Conservation (phyloP, 2,113 vertebrate genomes). For the Chaetodon trifascialis region DNA sequence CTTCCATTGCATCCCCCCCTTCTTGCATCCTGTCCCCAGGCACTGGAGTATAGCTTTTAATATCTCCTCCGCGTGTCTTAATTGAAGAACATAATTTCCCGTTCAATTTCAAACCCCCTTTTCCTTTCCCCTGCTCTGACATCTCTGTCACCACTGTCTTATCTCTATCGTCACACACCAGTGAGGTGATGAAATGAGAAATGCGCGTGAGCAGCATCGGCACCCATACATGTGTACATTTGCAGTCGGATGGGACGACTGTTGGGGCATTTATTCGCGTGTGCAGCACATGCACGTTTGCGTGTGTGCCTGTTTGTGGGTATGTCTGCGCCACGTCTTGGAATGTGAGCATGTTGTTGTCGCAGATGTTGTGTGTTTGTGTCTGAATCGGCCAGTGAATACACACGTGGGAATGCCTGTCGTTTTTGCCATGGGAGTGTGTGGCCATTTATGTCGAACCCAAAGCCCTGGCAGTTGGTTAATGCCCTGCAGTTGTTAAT, state of each 20-base stretch:
- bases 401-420: conserved; percentile 29
- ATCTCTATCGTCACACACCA: conserved; percentile 81
- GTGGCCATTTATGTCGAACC: conserved; percentile 52
- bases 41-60: conserved; percentile 78
- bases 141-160: conserved; percentile 79
- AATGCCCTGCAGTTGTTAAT: conserved; percentile 69
- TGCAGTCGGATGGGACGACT: neutral
- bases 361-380: conserved; percentile 1
- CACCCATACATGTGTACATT: conserved; percentile 33
- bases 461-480: conserved; percentile 50
- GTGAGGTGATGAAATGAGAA: conserved; percentile 75
- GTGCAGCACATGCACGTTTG: neutral
- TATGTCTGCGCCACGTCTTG: neutral
- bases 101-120: conserved; percentile 70
- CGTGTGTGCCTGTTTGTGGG: neutral
- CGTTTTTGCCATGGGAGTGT: conserved; percentile 45
- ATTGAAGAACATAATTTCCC: conserved; percentile 84
- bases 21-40: conserved; percentile 72
- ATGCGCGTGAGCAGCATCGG: conserved; percentile 19
- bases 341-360: neutral
- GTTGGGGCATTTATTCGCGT: conserved; percentile 9
- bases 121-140: conserved; percentile 42
- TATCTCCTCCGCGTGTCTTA: conserved; percentile 78
- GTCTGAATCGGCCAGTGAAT: neutral
- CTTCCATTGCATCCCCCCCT: conserved; percentile 66